These are phyloP conservation scores for Centroberyx gerrardi DNA, from an alignment of 2,797 vertebrate species.

Conservation along the genomic window DNA sequence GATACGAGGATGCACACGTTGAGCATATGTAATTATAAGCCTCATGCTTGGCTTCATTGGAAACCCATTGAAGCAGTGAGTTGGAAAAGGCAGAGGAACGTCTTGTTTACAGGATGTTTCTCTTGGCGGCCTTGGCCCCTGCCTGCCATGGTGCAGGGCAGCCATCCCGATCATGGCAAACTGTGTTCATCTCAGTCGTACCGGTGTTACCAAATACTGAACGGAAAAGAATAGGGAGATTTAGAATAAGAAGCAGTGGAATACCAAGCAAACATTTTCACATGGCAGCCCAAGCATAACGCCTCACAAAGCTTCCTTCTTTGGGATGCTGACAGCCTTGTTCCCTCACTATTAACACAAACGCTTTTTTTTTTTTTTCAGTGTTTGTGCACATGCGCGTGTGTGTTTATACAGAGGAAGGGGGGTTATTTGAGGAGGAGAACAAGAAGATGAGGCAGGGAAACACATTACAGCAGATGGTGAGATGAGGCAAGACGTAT, in stretches of 20 bases:
- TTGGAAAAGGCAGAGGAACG: slow-evolving; percentile 34
- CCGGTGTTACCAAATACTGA: slow-evolving; percentile 8
- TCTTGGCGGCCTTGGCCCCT: slow-evolving; percentile 21
- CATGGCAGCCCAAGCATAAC: slow-evolving; percentile 36
- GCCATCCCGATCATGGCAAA: slow-evolving; percentile 13
- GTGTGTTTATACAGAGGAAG: neutral
- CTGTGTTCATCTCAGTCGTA: slow-evolving; percentile 8
- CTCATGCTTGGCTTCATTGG: slow-evolving; percentile 39
- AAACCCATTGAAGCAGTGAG: slow-evolving; percentile 44
- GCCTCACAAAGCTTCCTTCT: slow-evolving; percentile 29
- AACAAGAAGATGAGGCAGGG: slow-evolving; percentile 34
- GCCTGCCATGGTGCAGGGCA: neutral
- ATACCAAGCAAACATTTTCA: slow-evolving; percentile 14
- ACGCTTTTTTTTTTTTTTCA: neutral
- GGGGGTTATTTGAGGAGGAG: slow-evolving; percentile 40
- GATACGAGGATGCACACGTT: slow-evolving; percentile 23
- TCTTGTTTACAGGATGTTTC: slow-evolving; percentile 47
- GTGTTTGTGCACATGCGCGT: neutral
- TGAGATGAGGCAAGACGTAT: slow-evolving; percentile 42
- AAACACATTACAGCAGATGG: slow-evolving; percentile 57
- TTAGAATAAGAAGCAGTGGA: slow-evolving; percentile 1
- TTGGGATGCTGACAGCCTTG: slow-evolving; percentile 20
- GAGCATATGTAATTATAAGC: slow-evolving; percentile 20
- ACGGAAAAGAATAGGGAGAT: neutral
- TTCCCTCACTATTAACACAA: slow-evolving; percentile 33